A percentile compares a stretch with the other conserved stretches of the same genome.
These are phyloP conservation scores for Hylaeus volcanicus DNA, from an alignment of 1,140 invertebrate genomes.

Conservation along the genomic window DNA sequence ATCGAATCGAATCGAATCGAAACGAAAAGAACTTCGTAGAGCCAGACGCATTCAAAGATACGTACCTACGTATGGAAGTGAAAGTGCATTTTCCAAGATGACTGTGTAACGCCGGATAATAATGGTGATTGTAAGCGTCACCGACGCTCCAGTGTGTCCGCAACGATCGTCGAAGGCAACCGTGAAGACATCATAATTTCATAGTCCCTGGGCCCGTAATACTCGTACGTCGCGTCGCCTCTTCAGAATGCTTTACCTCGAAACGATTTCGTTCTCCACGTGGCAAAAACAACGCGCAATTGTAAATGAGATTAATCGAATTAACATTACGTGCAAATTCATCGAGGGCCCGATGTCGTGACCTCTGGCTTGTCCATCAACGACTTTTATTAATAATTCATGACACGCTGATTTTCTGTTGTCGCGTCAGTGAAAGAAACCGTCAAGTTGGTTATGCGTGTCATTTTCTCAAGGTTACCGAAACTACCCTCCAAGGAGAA, in stretches of 20 bases:
- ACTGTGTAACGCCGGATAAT: slow-evolving; percentile 56
- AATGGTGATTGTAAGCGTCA: slow-evolving; percentile 46
- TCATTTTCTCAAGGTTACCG: slow-evolving; percentile 31
- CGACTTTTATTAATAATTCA: slow-evolving; percentile 48
- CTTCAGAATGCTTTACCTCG: not conserved
- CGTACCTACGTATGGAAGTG: slow-evolving; percentile 62
- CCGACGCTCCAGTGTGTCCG: slow-evolving; percentile 42
- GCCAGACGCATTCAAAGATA: slow-evolving; percentile 65
- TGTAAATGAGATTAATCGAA: slow-evolving; percentile 12
- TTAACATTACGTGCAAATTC: slow-evolving; percentile 14
- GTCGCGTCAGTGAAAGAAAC: not conserved
- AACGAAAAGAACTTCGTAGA: slow-evolving; percentile 49
- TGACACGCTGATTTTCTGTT: slow-evolving; percentile 29
- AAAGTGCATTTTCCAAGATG: slow-evolving; percentile 70
- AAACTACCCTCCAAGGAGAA: slow-evolving; percentile 17
- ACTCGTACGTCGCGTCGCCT: not conserved
- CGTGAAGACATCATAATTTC: not conserved
- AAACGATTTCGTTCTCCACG: not conserved
- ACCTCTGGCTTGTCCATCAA: slow-evolving; percentile 1
- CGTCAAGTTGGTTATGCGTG: slow-evolving; percentile 45
- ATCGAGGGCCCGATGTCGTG: slow-evolving; percentile 10
- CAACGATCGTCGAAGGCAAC: slow-evolving; percentile 40
- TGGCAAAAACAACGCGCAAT: not conserved
- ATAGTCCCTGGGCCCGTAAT: not conserved
- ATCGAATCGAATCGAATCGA: not conserved